Evolutionary conservation across 1,140 invertebrate species (phyloP).

Genomic region (Drosophila nikananu): DNA sequence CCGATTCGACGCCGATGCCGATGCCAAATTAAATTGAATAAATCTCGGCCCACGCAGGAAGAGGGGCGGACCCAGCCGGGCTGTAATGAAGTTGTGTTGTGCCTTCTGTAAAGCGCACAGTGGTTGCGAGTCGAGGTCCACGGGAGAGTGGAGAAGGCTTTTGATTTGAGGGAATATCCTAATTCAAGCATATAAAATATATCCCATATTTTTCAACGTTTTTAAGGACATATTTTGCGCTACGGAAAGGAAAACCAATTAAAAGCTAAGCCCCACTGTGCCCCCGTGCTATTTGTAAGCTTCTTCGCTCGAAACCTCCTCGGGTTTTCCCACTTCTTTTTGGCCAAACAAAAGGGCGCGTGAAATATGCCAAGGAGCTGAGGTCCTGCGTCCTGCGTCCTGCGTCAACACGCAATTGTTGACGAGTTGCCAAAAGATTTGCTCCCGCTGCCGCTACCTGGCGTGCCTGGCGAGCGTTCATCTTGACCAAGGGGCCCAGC

Average conservation of each 20-base stretch:
- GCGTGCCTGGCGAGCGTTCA: slow-evolving; percentile 64
- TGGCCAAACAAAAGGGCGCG: slow-evolving; percentile 26
- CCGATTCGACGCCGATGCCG: slow-evolving; percentile 67
- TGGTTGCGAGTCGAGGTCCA: background rate
- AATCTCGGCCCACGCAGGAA: slow-evolving; percentile 60
- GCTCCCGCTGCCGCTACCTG: slow-evolving; percentile 43
- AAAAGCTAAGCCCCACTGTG: background rate
- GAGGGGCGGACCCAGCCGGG: background rate
- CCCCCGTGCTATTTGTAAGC: background rate
- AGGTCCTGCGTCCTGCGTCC: slow-evolving; percentile 6
- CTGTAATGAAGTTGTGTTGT: slow-evolving; percentile 63
- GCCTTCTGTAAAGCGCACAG: slow-evolving; percentile 10
- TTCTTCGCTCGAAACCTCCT: background rate
- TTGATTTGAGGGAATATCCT: background rate
- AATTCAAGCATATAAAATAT: background rate
- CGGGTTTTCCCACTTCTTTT: slow-evolving; percentile 7
- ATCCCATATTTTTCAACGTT: background rate
- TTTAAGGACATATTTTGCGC: background rate
- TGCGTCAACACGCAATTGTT: slow-evolving; percentile 62
- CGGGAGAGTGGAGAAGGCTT: too few relatives aligned
- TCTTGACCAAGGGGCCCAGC: slow-evolving; percentile 28
- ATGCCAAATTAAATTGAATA: slow-evolving; percentile 83
- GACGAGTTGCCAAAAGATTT: slow-evolving; percentile 62
- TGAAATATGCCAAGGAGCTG: slow-evolving; percentile 40
- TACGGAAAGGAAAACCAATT: background rate